Evolutionary conservation across 2,888 invertebrate species (phyloP), one percentile per base, ranked within the genome.

Genomic region (Siphlonurus alternatus): DNA sequence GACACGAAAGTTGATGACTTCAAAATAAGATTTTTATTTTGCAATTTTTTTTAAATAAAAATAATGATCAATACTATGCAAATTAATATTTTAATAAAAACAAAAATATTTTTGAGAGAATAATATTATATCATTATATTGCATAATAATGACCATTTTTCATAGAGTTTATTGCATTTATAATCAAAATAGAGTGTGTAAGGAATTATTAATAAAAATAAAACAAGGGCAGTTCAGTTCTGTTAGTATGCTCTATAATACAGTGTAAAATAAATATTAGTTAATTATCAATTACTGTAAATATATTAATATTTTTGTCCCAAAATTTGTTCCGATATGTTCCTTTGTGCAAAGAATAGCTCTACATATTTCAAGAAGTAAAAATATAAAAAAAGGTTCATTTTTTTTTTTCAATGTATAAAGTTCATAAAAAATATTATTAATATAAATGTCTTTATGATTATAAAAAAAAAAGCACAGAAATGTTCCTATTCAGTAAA

Each of bases 301-400:
- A 38, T 38, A 38, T 38, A 38, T 38, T 38, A 15, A 38, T 38
- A 10, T 38, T 38, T 38, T 38, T 38, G 5, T 38, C 38, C 38
- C 5, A 15, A 10, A 38, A 38, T 38, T 38, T 56, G 22, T 56
- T 56, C 56, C 19, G 19, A 5, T 56, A 22, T 22, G 56, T n/a
- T 56, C 56, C 22, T 56, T 56, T 56, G 56, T 56, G 19, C 56
- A 7, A 20, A 56, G 7, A 56, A 22, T 20, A 5, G n/a, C 22
- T 38, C 56, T 20, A 56, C 38, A 10, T 18, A 56, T 73, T 72
- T 72, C 72, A 72, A 72, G 73, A 69, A 69, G 71, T 73, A 73
- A 70, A 72, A 73, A 73, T 72, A 72, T 73, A 73, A 73, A 73
- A 71, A 73, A 73, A 69, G 68, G 69, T 69, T 72, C 67, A 69